These are phyloP conservation scores for Crotalus helleri DNA, from an alignment of 2,113 vertebrate species.

Conservation along the genomic window DNA sequence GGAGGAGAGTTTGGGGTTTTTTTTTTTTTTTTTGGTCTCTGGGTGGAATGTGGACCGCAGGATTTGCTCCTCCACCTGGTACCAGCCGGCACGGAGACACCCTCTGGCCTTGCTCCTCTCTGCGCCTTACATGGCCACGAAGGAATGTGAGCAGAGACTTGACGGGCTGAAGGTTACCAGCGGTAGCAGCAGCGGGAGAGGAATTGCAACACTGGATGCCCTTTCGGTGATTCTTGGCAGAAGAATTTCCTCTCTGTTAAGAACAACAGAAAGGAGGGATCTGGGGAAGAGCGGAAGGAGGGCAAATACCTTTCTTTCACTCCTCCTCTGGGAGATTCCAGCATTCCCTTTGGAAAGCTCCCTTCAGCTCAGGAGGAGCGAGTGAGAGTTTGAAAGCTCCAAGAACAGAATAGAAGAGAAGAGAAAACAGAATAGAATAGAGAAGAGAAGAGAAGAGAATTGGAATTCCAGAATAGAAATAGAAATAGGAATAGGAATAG, in stretches of 20 bases:
- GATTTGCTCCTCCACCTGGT: conserved; percentile 63
- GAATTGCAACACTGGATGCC: conserved; percentile 45
- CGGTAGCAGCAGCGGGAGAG: conserved; percentile 20
- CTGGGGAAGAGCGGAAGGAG: background rate
- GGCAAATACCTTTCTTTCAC: conserved; percentile 19
- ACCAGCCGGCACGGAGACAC: conserved; percentile 60
- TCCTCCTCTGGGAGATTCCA: conserved; percentile 16
- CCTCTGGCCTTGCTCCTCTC: conserved; percentile 39
- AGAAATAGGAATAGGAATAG: too few relatives aligned
- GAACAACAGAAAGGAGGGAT: background rate
- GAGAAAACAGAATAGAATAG: too few relatives aligned
- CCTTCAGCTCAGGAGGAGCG: background rate
- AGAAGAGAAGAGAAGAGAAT: too few relatives aligned
- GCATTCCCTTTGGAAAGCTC: background rate
- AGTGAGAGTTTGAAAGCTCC: background rate
- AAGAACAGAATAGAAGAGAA: too few relatives aligned
- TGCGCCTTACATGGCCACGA: conserved; percentile 35
- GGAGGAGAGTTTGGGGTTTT: too few relatives aligned
- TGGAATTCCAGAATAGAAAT: too few relatives aligned
- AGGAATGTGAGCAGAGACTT: conserved; percentile 55
- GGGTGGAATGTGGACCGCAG: conserved; percentile 48
- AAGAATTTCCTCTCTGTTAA: conserved; percentile 7
- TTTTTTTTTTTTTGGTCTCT: conserved; percentile 4
- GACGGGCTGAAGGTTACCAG: conserved; percentile 44
- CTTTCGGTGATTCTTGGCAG: conserved; percentile 9